These are phyloP conservation scores for Hymenochirus boettgeri DNA, from an alignment of 2,113 vertebrate species.

Conservation along the genomic window DNA sequence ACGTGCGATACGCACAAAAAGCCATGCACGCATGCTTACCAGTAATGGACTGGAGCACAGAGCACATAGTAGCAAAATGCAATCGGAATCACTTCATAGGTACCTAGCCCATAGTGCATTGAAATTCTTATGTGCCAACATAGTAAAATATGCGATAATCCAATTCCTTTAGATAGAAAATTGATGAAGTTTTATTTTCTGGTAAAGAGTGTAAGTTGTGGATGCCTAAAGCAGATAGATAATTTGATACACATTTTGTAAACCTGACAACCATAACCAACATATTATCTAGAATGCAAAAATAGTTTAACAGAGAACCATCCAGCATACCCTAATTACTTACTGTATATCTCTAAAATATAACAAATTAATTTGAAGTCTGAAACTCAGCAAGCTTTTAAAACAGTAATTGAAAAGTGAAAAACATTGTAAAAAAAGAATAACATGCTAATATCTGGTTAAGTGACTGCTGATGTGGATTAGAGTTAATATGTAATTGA, in stretches of 20 bases:
- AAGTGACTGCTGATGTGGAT: no score
- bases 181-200: constrained; percentile 18
- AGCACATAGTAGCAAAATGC: no score
- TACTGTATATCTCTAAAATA: not conserved
- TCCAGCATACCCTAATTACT: not conserved
- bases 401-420: not conserved
- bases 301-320: not conserved
- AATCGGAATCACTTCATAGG: no score
- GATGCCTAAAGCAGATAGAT: constrained; percentile 9
- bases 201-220: constrained; percentile 12
- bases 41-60: no score
- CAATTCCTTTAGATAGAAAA: not conserved
- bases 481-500: no score
- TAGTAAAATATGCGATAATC: no score
- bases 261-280: constrained; percentile 1
- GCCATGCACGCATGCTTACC: no score
- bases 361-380: constrained; percentile 4
- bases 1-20: no score
- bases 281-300: constrained; percentile 1
- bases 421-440: not conserved
- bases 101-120: no score
- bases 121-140: no score
- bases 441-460: no score
- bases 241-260: constrained; percentile 6
- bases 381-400: constrained; percentile 13